Base-by-base conservation (phyloP, 1,140 invertebrate genomes). In the Choristoneura fumiferana region DNA sequence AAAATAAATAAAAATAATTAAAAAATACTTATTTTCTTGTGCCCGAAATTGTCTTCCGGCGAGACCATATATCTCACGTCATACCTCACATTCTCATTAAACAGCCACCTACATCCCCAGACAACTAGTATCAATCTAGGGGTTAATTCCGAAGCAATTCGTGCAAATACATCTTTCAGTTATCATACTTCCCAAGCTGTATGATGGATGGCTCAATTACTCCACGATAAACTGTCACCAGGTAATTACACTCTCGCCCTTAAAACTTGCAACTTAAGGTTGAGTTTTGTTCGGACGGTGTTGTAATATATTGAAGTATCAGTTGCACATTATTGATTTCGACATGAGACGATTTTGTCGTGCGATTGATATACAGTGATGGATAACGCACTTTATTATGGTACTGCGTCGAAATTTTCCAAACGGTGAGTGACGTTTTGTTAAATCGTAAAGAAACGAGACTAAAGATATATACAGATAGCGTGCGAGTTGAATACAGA, bases 311-410 rank as follows among this genome's bases (percentile, higher is more conserved):
- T 49, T 17, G 14, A 49, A 49, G 43, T 29, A 8, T 49, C 43
- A 49, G 43, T 49, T 49, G 43, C 43, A 49, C 43, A 49, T 49
- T 49, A 49, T 49, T 49, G 43, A 49, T 49, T 49, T 49, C 18
- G 43, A 49, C 18, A 33, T 33, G 43, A 12, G 43, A 49, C 43
- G 22, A 17, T 49, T 49, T 49, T 49, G 43, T 49, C 43, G 43
- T 49, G 43, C 22, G 43, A 17, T 33, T 49, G 43, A 49, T 49
- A 18, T 49, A 13, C 43, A 22, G 18, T 49, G 43, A 49, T 49
- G 43, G 43, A 49, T 49, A 49, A 22, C 43, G 43, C 43, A 49
- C 43, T 49, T 49, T 49, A 49, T 29, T 29, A 49, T 29, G 22
- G 22, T 29, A 6, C 22, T 29, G 22, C 22, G 22, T 29, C 6